Evolutionary conservation across 2,888 invertebrate species (phyloP).

Genomic region (Caenorhabditis drosophilae): DNA sequence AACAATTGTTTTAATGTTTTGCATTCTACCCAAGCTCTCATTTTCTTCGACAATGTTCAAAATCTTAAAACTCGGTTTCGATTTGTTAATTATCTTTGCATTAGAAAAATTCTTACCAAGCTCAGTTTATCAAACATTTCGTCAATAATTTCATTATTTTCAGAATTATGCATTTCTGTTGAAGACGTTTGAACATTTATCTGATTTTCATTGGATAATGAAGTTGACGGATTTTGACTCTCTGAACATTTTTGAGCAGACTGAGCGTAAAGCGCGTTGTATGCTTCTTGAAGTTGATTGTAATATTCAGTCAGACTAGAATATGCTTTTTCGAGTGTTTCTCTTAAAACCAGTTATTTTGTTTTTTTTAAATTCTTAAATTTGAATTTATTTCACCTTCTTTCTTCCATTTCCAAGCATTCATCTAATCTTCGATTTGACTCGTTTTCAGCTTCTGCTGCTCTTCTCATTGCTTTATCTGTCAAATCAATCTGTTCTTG

Average conservation of each 20-base stretch:
- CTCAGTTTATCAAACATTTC: not conserved
- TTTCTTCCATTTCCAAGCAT: slow-evolving; percentile 52
- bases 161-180: no score
- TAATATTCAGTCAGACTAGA: slow-evolving; percentile 52
- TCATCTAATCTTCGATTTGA: slow-evolving; percentile 53
- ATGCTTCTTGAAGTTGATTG: slow-evolving; percentile 53
- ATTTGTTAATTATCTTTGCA: no score
- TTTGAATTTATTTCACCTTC: slow-evolving; percentile 20
- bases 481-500: slow-evolving; percentile 53
- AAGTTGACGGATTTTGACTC: no score
- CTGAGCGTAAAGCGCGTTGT: slow-evolving; percentile 48
- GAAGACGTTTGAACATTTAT: no score
- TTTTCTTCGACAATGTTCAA: no score
- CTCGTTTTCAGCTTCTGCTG: slow-evolving; percentile 56
- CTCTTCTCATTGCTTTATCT: slow-evolving; percentile 47
- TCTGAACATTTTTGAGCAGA: slow-evolving; percentile 5
- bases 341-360: slow-evolving; percentile 35
- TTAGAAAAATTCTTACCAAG: not conserved
- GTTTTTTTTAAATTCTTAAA: not conserved
- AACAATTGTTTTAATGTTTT: no score
- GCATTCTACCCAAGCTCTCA: no score
- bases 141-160: not conserved
- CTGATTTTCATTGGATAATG: no score
- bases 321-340: slow-evolving; percentile 56
- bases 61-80: no score